Percentiles rank a stretch among this genome's conserved stretches.
These are phyloP conservation scores for Cheilosia impressa DNA, from an alignment of 2,888 invertebrate genomes.

Conservation along the genomic window DNA sequence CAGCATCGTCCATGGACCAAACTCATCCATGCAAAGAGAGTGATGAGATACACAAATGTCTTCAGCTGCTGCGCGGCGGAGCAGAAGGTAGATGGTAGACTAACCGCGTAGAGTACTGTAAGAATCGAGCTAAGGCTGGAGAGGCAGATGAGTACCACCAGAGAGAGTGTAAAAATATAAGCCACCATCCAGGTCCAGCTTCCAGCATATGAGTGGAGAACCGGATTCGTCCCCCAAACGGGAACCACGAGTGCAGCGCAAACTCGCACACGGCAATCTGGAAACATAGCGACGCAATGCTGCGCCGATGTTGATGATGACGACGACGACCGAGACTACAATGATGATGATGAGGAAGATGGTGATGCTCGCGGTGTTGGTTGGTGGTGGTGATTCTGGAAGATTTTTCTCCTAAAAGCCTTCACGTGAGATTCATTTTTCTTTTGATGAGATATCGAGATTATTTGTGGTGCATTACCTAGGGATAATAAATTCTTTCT, in stretches of 20 bases:
- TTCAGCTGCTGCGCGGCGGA: constrained; percentile 1
- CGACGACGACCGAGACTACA: constrained; percentile 12
- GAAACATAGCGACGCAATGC: constrained; percentile 8
- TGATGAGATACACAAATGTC: constrained; percentile 28
- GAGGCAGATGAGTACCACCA: constrained; percentile 26
- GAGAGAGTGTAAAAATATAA: constrained; percentile 53
- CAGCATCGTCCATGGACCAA: constrained; percentile 51
- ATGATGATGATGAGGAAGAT: constrained; percentile 41
- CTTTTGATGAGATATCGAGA: constrained; percentile 74
- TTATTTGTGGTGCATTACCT: constrained; percentile 75
- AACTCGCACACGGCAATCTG: constrained; percentile 69
- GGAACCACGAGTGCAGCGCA: constrained; percentile 49
- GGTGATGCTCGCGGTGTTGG: constrained; percentile 28
- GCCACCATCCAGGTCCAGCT: constrained; percentile 26
- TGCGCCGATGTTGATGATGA: constrained; percentile 11
- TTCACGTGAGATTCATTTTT: constrained; percentile 75
- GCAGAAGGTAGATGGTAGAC: constrained; percentile 19
- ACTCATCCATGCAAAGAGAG: constrained; percentile 51
- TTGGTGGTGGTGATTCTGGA: constrained; percentile 52
- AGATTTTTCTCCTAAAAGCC: constrained; percentile 71
- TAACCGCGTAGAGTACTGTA: constrained; percentile 20
- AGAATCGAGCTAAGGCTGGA: constrained; percentile 47
- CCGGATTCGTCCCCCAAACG: constrained; percentile 53
- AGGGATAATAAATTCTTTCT: constrained; percentile 72
- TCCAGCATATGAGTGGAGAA: constrained; percentile 19